phyloP scores from a whole-genome alignment of 64 coral and sea anemone genomes.

The Orbicella faveolata region DNA sequence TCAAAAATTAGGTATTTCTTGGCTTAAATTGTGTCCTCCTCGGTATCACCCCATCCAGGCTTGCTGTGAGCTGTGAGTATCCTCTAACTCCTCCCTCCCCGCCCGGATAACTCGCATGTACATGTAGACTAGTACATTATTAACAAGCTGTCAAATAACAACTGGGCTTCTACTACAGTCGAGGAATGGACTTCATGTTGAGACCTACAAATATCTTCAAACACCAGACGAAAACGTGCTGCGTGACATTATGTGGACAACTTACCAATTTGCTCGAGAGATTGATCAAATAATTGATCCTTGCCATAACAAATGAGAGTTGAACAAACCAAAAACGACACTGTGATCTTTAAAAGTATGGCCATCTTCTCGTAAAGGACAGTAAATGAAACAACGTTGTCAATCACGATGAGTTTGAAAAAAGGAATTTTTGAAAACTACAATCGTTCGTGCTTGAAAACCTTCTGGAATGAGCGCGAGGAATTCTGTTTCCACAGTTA shows the following conservation, averaged over 20 bases:
- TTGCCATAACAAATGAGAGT: not conserved
- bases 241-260: not conserved
- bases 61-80: too few relatives aligned
- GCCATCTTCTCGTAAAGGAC: not conserved
- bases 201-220: not conserved
- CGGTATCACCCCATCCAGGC: too few relatives aligned
- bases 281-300: not conserved
- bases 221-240: not conserved
- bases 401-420: not conserved
- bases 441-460: not conserved
- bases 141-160: too few relatives aligned
- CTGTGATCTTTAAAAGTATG: not conserved
- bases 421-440: not conserved
- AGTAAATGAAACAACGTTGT: not conserved
- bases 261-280: not conserved
- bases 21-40: too few relatives aligned
- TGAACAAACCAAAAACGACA: not conserved
- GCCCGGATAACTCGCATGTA: too few relatives aligned
- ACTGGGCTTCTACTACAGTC: not conserved
- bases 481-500: not conserved
- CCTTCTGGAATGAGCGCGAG: not conserved
- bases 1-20: too few relatives aligned
- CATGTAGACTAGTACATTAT: too few relatives aligned
- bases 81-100: too few relatives aligned
- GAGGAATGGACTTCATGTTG: not conserved